These are phyloP conservation scores for Pollicipes pollicipes DNA, from an alignment of 1,140 invertebrate genomes.

Conservation along the genomic window DNA sequence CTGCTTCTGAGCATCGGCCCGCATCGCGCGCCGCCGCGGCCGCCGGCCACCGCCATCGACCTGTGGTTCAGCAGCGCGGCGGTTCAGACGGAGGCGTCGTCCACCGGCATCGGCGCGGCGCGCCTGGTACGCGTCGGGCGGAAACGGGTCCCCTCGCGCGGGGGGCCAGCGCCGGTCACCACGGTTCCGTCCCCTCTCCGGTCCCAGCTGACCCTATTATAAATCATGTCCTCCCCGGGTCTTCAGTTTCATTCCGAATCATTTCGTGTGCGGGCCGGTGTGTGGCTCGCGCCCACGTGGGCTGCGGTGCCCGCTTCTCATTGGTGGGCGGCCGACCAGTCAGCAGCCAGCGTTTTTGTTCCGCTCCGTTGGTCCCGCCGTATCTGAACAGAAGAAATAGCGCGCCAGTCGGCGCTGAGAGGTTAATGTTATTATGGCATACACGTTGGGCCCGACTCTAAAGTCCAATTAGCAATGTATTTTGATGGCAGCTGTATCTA, in stretches of 20 bases:
- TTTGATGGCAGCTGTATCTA: slow-evolving; percentile 3
- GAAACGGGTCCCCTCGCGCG: background rate
- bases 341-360: background rate
- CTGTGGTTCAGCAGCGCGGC: background rate
- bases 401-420: background rate
- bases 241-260: background rate
- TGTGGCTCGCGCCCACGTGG: slow-evolving; percentile 2
- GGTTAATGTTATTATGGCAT: slow-evolving; percentile 2
- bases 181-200: too few species aligned
- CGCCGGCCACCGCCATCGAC: too few species aligned
- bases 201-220: slow-evolving; percentile 1
- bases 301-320: background rate
- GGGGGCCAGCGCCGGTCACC: background rate
- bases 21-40: background rate
- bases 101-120: too few species aligned
- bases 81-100: too few species aligned
- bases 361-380: too few species aligned
- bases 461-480: slow-evolving; percentile 5
- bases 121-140: too few species aligned
- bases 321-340: background rate
- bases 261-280: background rate
- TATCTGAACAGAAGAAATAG: background rate
- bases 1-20: too few species aligned
- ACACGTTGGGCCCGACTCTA: background rate
- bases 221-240: background rate